phyloP scores from a whole-genome alignment of 92 coral and sea anemone genomes.

The Isaurus tuberculatus region DNA sequence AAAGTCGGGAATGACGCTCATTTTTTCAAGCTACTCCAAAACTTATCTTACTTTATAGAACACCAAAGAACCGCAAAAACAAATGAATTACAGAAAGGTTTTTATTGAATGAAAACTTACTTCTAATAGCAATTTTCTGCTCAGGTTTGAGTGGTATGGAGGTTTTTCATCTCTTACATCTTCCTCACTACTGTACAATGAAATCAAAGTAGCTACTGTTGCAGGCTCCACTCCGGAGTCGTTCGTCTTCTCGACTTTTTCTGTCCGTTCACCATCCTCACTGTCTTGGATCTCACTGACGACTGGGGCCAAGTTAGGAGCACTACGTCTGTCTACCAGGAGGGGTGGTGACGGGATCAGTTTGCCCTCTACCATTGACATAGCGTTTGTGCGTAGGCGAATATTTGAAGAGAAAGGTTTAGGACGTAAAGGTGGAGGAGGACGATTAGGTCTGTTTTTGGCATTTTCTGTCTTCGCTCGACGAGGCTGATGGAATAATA shows the following conservation, averaged over 20 bases:
- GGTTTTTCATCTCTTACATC: slow-evolving; percentile 22
- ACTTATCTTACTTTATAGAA: background rate
- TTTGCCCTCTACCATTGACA: slow-evolving; percentile 59
- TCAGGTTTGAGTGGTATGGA: background rate
- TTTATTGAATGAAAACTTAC: background rate
- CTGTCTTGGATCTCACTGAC: slow-evolving; percentile 22
- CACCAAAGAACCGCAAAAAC: background rate
- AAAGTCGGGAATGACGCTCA: too few relatives aligned
- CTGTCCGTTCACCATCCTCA: background rate
- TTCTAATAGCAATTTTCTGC: background rate
- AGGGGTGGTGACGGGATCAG: slow-evolving; percentile 39
- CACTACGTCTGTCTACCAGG: slow-evolving; percentile 62
- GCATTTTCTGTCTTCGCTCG: slow-evolving; percentile 51
- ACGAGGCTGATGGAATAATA: slow-evolving; percentile 32
- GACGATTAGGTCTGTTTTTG: slow-evolving; percentile 60
- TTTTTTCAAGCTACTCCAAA: too few relatives aligned
- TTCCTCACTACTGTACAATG: slow-evolving; percentile 37
- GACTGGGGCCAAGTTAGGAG: slow-evolving; percentile 59
- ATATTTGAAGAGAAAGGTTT: slow-evolving; percentile 51
- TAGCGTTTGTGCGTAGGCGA: slow-evolving; percentile 73
- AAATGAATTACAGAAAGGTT: background rate
- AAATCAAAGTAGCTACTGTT: slow-evolving; percentile 1
- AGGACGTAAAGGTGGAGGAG: slow-evolving; percentile 87
- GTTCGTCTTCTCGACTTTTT: background rate
- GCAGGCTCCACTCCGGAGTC: background rate